phyloP scores from a whole-genome alignment of 1,140 invertebrate species.

The Aphelenchoides fujianensis region DNA sequence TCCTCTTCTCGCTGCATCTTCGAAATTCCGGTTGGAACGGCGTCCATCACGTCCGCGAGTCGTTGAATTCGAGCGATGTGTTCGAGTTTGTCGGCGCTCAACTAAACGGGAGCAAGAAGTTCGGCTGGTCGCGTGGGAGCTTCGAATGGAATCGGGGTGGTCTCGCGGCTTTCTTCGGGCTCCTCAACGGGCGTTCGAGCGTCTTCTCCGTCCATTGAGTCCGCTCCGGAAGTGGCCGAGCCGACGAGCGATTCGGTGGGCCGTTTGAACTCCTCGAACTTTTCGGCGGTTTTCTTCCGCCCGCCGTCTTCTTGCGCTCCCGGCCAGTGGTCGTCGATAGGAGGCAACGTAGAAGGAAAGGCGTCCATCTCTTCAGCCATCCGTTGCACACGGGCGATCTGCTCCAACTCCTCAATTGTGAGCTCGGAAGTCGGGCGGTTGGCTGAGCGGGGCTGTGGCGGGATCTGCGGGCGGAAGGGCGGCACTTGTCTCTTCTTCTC shows the following conservation, averaged over 20 bases:
- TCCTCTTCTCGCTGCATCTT: background rate
- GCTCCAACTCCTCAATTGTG: conserved; percentile 10
- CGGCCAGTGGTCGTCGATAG: no score
- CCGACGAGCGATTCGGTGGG: no score
- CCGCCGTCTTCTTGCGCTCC: no score
- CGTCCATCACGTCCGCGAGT: conserved; percentile 18
- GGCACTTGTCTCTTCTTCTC: no score
- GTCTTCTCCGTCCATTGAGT: no score
- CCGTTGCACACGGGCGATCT: conserved; percentile 17
- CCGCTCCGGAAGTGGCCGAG: no score
- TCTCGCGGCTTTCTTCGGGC: background rate
- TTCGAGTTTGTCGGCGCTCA: conserved; percentile 34
- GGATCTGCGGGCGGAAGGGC: no score
- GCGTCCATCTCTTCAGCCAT: conserved; percentile 33
- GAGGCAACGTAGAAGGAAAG: no score
- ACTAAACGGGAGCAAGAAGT: background rate
- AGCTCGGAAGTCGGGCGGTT: background rate
- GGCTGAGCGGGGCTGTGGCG: no score
- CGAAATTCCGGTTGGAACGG: background rate
- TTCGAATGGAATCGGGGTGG: conserved; percentile 1
- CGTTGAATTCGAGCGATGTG: conserved; percentile 29
- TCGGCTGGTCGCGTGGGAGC: background rate
- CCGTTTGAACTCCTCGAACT: no score
- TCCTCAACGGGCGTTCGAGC: conserved; percentile 10
- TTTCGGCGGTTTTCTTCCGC: no score